Conservation (phyloP, 2,797 vertebrate genomes). For the Myotis vivesi region DNA sequence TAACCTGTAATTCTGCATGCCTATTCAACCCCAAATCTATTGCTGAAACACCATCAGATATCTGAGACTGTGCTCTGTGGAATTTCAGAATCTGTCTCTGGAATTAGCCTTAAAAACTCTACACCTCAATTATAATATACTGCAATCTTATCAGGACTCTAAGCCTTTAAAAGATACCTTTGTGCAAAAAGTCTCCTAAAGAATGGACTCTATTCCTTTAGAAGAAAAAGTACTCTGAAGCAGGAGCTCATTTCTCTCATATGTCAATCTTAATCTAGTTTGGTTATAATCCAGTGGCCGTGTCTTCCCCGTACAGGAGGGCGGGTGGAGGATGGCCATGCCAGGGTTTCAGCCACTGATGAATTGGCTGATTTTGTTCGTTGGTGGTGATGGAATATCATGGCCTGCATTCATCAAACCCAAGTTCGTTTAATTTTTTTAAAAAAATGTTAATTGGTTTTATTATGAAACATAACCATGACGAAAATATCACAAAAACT, state of each 20-base stretch:
- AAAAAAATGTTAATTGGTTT: background rate
- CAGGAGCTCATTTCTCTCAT: background rate
- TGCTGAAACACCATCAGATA: constrained; percentile 61
- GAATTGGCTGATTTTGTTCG: background rate
- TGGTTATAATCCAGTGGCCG: background rate
- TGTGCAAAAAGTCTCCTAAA: background rate
- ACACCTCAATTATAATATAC: constrained; percentile 47
- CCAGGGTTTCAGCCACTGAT: background rate
- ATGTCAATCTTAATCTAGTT: background rate
- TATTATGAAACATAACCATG: background rate
- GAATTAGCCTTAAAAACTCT: constrained; percentile 28
- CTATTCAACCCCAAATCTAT: constrained; percentile 47
- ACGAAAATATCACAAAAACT: background rate
- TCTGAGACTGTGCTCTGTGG: constrained; percentile 22
- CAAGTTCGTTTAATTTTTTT: background rate
- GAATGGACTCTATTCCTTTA: background rate
- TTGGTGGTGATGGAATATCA: background rate
- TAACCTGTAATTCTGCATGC: constrained; percentile 30
- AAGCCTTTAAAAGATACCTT: constrained; percentile 33
- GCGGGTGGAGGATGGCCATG: background rate
- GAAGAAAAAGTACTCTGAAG: background rate
- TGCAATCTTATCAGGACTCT: background rate
- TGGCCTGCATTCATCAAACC: background rate
- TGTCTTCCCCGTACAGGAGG: background rate
- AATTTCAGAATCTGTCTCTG: constrained; percentile 37